A percentile compares a stretch with the other conserved stretches of the same genome.
These are phyloP conservation scores for Sapayoa aenigma DNA, from an alignment of 2,113 vertebrate species.

Conservation along the genomic window DNA sequence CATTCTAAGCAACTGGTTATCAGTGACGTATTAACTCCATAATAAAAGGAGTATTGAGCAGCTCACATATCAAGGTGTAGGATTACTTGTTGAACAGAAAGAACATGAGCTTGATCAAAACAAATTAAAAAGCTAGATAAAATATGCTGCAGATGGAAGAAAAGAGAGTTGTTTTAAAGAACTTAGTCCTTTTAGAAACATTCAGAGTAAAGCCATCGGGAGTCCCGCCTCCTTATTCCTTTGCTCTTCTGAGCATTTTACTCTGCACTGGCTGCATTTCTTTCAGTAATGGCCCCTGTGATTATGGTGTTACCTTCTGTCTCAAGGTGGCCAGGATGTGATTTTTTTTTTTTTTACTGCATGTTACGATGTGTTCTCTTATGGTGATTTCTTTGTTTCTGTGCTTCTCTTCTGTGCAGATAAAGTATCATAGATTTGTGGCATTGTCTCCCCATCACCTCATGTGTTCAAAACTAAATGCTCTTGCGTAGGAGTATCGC, in stretches of 20 bases:
- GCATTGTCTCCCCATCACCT: background rate
- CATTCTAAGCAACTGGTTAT: background rate
- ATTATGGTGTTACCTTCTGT: background rate
- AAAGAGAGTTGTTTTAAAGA: background rate
- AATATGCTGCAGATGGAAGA: slow-evolving; percentile 20
- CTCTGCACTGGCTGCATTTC: background rate
- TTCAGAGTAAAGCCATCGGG: background rate
- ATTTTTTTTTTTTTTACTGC: background rate
- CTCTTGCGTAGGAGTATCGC: background rate
- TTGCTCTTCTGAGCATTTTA: background rate
- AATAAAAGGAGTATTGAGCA: background rate
- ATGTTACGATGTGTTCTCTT: background rate
- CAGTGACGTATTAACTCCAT: background rate
- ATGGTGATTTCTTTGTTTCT: background rate
- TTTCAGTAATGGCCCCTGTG: background rate
- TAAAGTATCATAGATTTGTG: background rate
- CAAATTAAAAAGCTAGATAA: slow-evolving; percentile 17
- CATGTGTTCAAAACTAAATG: background rate
- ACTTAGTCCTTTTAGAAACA: background rate
- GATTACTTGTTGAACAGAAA: slow-evolving; percentile 12
- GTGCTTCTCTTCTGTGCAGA: background rate
- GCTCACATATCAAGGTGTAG: background rate
- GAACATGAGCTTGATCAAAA: slow-evolving; percentile 6
- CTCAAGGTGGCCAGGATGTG: background rate
- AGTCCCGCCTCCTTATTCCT: background rate